Evolutionary conservation across 2,797 vertebrate species (phyloP).

Genomic region (Leptodactylus fallax): DNA sequence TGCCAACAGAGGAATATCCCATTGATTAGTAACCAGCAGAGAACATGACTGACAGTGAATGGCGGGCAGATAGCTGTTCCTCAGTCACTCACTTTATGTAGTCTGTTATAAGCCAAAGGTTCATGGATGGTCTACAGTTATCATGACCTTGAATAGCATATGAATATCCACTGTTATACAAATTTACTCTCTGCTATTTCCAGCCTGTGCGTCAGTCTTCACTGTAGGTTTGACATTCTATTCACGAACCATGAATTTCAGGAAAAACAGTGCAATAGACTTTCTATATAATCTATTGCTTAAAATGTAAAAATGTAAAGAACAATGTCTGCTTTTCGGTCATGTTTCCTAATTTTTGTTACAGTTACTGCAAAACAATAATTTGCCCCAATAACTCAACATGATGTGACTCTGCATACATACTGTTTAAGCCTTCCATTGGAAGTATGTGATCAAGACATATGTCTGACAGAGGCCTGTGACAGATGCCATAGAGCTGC

Average conservation of each 20-base stretch:
- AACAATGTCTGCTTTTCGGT: background rate
- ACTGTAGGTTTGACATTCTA: background rate
- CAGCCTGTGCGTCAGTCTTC: background rate
- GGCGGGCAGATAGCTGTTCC: background rate
- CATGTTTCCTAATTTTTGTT: background rate
- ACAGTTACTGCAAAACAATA: too few relatives aligned
- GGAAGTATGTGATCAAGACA: too few relatives aligned
- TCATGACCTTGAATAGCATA: background rate
- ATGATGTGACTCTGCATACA: too few relatives aligned
- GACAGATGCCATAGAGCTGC: too few relatives aligned
- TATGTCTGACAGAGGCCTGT: too few relatives aligned
- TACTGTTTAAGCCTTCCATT: too few relatives aligned
- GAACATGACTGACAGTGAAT: background rate
- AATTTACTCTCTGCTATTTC: background rate
- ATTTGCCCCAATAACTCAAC: too few relatives aligned
- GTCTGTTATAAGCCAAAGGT: background rate
- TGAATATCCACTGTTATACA: background rate
- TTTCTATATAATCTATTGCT: background rate
- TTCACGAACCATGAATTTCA: background rate
- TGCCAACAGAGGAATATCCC: background rate
- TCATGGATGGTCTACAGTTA: background rate
- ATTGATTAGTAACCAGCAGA: background rate
- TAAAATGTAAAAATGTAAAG: background rate
- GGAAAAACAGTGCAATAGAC: background rate
- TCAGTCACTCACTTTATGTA: background rate